These are phyloP conservation scores for Sula dactylatra DNA, from an alignment of 2,113 vertebrate genomes.

Conservation along the genomic window DNA sequence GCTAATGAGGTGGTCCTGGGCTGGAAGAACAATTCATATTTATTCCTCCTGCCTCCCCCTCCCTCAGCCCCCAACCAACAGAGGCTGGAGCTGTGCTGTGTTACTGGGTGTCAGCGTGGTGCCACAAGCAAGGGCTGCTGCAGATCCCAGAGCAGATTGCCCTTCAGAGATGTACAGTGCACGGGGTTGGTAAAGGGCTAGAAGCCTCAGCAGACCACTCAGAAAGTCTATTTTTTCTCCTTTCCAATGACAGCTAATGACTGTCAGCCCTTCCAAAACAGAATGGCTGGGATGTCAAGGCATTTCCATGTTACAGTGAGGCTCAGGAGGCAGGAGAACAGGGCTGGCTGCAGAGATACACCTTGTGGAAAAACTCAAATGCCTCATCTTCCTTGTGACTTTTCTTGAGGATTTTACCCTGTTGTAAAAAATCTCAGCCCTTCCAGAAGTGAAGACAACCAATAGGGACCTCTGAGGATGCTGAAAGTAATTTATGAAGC, in stretches of 20 bases:
- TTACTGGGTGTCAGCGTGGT: neutral
- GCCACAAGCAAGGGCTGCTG: neutral
- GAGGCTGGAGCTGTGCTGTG: neutral
- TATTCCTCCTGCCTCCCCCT: neutral
- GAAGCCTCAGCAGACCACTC: neutral
- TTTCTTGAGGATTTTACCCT: neutral
- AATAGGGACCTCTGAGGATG: neutral
- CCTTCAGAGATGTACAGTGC: neutral
- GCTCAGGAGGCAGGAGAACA: neutral
- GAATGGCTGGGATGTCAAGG: neutral
- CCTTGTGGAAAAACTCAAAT: neutral
- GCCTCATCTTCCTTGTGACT: neutral
- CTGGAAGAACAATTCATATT: neutral
- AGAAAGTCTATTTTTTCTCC: neutral
- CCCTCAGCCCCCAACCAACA: neutral
- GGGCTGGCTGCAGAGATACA: neutral
- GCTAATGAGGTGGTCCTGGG: neutral
- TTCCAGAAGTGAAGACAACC: neutral
- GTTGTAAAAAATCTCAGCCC: neutral
- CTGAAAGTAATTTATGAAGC: neutral
- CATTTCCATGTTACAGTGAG: neutral
- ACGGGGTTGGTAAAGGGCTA: accelerated
- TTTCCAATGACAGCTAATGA: neutral
- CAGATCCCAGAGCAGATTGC: neutral
- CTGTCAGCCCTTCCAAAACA: neutral